phyloP scores from a whole-genome alignment of 1,140 invertebrate genomes.

The Drosophila funebris region DNA sequence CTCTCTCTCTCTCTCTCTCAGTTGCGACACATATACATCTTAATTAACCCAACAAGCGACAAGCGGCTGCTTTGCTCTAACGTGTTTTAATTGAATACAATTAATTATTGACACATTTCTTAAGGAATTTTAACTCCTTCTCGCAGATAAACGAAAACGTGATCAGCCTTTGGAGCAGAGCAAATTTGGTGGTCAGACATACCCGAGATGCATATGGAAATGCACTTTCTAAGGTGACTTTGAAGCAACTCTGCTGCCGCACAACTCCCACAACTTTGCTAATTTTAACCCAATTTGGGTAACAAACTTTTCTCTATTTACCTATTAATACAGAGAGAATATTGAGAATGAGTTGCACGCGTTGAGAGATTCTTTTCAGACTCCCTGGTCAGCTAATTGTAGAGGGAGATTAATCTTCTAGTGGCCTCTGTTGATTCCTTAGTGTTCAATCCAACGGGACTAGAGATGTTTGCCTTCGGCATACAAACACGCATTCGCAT shows the following conservation, averaged over 20 bases:
- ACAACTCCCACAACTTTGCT: slow-evolving; percentile 22
- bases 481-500: slow-evolving; percentile 40
- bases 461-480: slow-evolving; percentile 21
- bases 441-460: slow-evolving; percentile 46
- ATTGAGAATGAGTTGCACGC: not conserved
- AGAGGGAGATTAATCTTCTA: slow-evolving; percentile 46
- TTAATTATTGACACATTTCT: slow-evolving; percentile 82
- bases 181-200: slow-evolving; percentile 30
- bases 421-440: slow-evolving; percentile 12
- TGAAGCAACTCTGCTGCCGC: not conserved
- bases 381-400: slow-evolving; percentile 22
- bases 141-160: slow-evolving; percentile 55
- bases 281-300: slow-evolving; percentile 60
- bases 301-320: not conserved
- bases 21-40: slow-evolving; percentile 66
- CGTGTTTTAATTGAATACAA: slow-evolving; percentile 78
- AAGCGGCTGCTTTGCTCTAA: not conserved
- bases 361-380: not conserved
- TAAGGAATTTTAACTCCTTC: slow-evolving; percentile 35
- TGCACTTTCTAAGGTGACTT: slow-evolving; percentile 57
- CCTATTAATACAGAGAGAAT: slow-evolving; percentile 19
- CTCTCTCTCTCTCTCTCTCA: slow-evolving; percentile 26
- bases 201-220: slow-evolving; percentile 58
- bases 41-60: slow-evolving; percentile 55
- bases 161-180: slow-evolving; percentile 39